These are phyloP conservation scores for Boulengeromyrus knoepffleri DNA, from an alignment of 2,113 vertebrate species.

Conservation along the genomic window DNA sequence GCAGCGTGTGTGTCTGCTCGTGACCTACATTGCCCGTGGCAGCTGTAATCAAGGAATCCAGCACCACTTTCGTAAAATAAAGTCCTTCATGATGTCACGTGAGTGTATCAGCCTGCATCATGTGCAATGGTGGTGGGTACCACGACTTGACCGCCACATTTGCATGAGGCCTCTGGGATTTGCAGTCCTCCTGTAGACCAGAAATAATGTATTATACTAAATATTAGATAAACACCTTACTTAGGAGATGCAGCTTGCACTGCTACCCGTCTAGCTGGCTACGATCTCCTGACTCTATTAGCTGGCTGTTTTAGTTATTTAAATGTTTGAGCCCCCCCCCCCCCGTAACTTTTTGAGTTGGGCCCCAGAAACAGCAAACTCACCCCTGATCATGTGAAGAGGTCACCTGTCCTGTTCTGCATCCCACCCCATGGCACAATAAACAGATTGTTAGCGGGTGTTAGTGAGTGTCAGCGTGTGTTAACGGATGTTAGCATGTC, in stretches of 20 bases:
- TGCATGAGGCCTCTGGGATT: background rate
- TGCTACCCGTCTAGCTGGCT: background rate
- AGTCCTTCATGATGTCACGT: background rate
- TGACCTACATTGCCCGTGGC: background rate
- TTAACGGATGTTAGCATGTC: too few species aligned
- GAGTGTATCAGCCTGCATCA: background rate
- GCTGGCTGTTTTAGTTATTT: background rate
- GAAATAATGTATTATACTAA: background rate
- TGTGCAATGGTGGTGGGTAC: background rate
- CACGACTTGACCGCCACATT: background rate
- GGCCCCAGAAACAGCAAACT: background rate
- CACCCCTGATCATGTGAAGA: background rate
- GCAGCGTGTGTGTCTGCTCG: background rate
- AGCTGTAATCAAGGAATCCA: background rate
- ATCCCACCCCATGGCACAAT: background rate
- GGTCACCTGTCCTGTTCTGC: background rate
- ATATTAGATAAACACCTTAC: background rate
- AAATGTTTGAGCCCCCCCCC: background rate
- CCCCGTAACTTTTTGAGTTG: background rate
- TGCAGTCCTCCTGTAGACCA: background rate
- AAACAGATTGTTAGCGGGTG: background rate
- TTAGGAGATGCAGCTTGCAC: background rate
- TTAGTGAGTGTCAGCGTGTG: constrained; percentile 27
- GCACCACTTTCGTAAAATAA: background rate
- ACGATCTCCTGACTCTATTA: background rate